Evolutionary conservation across 1,140 invertebrate genomes (phyloP), one percentile per base, ranked within the genome.

Genomic region (Theocolax elegans): DNA sequence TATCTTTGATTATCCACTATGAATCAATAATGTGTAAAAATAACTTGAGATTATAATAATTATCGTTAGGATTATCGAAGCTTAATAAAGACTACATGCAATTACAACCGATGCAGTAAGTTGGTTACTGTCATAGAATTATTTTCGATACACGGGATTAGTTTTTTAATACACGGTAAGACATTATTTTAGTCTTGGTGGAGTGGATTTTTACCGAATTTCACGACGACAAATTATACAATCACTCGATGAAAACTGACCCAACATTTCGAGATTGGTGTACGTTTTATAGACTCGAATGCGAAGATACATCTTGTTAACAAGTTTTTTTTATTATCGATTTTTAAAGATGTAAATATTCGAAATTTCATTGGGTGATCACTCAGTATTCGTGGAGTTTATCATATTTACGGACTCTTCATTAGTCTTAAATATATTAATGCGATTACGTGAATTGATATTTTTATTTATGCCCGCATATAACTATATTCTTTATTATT

Each of bases 371-470:
- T 27, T 23, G 17, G 46, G 15, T 27, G 0, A n/a, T 44, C 27
- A 8, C 19, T 6, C 15, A 27, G 8, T 10, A 8, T 12, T 9
- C 15, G 9, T 3, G 46, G 21, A 27, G 25, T 62, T 2, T 15
- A 38, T 23, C 15, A 23, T 49, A 1, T 35, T 40, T 58, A 40
- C n/a, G 23, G 7, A 1, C 1, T 21, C 38, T 63, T 49, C 31
- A 62, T 49, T 31, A 35, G 17, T 13, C 19, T 31, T 13, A 48
- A 62, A 31, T 31, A 19, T 62, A 23, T 62, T 48, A 48, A 58
- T 35, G 19, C 27, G n/a, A 19, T 17, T 21, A 3, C 46, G 2
- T 15, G 23, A 19, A 51, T 49, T 38, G 44, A 42, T 49, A 27
- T 21, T 40, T 38, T 40, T 31, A 58, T 58, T 62, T 29, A 23